A percentile compares a stretch with the other conserved stretches of the same genome.
Evolutionary conservation across 2,797 vertebrate species (phyloP).

Genomic region (Emys orbicularis): DNA sequence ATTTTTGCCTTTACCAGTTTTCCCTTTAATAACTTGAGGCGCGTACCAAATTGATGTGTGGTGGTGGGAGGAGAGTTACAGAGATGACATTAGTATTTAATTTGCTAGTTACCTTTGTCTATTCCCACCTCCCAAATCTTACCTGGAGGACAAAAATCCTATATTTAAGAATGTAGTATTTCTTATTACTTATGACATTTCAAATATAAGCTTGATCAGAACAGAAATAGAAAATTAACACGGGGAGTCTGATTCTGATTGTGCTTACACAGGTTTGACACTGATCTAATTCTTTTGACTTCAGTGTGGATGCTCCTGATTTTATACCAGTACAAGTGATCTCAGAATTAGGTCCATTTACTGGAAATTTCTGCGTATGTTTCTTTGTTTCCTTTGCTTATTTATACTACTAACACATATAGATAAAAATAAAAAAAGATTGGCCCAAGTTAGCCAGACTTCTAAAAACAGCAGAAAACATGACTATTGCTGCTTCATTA

Average conservation of each 20-base stretch:
- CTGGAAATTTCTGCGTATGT: background rate
- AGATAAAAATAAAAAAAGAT: conserved; percentile 38
- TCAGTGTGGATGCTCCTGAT: background rate
- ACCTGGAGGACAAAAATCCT: background rate
- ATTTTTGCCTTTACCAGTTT: background rate
- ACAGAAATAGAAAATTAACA: background rate
- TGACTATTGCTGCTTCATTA: conserved; percentile 59
- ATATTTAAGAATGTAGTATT: background rate
- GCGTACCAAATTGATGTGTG: background rate
- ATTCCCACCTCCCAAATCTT: background rate
- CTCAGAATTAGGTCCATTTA: background rate
- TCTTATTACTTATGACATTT: background rate
- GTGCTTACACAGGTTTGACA: background rate
- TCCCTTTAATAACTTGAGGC: background rate
- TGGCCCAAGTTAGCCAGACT: background rate
- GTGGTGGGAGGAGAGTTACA: background rate
- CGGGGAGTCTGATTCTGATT: background rate
- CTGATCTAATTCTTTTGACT: background rate
- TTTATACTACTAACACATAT: conserved; percentile 18
- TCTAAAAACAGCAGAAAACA: conserved; percentile 54
- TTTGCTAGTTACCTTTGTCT: background rate
- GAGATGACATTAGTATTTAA: background rate
- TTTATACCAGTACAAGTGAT: background rate
- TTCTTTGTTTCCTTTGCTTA: conserved; percentile 9
- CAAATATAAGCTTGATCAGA: background rate